Conservation (phyloP, 1,140 invertebrate species). For the Sarcophaga bullata region DNA sequence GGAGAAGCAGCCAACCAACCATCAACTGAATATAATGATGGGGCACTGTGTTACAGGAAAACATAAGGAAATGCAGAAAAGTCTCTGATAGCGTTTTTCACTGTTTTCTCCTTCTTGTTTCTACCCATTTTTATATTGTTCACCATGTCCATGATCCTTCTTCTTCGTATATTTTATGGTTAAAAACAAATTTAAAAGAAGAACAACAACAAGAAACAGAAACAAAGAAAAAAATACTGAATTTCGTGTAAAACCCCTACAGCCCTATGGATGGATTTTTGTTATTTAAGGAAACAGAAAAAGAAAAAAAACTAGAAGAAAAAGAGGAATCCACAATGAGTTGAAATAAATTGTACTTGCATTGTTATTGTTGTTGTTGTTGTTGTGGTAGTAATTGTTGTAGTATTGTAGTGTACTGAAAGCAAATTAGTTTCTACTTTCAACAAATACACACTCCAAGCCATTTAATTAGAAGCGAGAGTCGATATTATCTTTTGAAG, state of each 20-base stretch:
- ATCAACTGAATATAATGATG: background rate
- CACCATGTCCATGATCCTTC: constrained; percentile 8
- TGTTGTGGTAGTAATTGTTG: background rate
- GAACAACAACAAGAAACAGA: no score
- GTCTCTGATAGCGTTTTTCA: background rate
- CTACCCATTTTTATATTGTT: background rate
- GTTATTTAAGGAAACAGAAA: background rate
- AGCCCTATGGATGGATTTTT: background rate
- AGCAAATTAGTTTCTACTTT: background rate
- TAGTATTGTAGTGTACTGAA: background rate
- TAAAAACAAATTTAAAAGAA: background rate
- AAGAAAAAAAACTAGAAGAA: background rate
- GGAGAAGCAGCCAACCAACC: background rate
- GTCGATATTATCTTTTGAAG: no score
- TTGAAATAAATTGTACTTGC: background rate
- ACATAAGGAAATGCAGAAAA: constrained; percentile 26
- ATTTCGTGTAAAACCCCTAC: background rate
- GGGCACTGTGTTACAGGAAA: constrained; percentile 11
- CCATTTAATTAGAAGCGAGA: no score
- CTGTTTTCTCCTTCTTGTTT: background rate
- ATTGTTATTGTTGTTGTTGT: background rate
- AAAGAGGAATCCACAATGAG: background rate
- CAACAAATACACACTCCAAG: no score
- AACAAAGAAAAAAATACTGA: no score
- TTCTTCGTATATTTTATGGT: background rate